Evolutionary conservation across 2,888 invertebrate genomes (phyloP).

Genomic region (Pocota personata): DNA sequence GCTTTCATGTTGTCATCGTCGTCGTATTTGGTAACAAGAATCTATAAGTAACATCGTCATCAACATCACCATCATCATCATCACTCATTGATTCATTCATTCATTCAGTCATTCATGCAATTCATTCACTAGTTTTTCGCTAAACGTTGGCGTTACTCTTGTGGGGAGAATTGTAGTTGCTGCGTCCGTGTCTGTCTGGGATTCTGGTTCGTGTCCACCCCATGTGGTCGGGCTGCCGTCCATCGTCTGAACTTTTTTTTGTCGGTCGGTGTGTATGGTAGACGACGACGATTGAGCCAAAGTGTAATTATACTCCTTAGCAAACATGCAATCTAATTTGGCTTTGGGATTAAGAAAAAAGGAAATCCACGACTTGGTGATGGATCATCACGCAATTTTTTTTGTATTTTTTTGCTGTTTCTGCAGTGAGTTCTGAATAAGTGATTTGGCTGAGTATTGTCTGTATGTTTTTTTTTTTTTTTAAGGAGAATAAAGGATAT

Average conservation of each 20-base stretch:
- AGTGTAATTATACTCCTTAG: constrained; percentile 63
- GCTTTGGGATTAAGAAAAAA: constrained; percentile 34
- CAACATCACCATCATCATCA: constrained; percentile 59
- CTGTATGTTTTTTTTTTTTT: neutral
- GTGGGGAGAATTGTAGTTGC: constrained; percentile 28
- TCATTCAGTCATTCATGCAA: constrained; percentile 64
- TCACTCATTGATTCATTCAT: constrained; percentile 69
- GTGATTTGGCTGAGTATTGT: constrained; percentile 1
- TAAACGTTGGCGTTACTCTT: constrained; percentile 63
- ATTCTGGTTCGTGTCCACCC: constrained; percentile 68
- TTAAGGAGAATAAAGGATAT: neutral
- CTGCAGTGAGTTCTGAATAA: neutral
- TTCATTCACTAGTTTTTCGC: constrained; percentile 52
- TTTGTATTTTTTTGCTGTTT: neutral
- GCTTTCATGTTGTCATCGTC: constrained; percentile 44
- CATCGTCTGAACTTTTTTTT: constrained; percentile 1
- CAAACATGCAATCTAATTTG: constrained; percentile 66
- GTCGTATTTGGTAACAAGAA: constrained; percentile 46
- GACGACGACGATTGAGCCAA: constrained; percentile 22
- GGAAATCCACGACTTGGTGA: constrained; percentile 30
- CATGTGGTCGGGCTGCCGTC: constrained; percentile 60
- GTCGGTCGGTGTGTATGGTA: constrained; percentile 8
- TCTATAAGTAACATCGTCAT: constrained; percentile 50
- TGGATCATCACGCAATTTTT: constrained; percentile 39
- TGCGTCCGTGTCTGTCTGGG: constrained; percentile 34